Evolutionary conservation across 2,888 invertebrate genomes (phyloP).

Genomic region (Melanotus villosus): DNA sequence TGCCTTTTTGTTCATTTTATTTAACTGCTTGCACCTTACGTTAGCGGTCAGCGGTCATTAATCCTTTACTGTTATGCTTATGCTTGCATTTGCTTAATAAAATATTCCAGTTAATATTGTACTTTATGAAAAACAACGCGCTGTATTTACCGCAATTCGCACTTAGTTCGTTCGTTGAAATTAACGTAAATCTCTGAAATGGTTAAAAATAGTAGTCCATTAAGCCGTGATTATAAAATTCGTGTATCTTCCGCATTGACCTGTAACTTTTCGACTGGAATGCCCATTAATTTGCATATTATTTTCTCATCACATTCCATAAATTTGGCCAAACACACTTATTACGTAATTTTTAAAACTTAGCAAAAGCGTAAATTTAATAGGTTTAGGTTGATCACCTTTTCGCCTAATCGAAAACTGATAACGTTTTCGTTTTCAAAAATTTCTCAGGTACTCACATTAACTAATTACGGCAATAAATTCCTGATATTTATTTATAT

Average conservation of each 20-base stretch:
- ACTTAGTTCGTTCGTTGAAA: no score
- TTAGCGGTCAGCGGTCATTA: conserved; percentile 38
- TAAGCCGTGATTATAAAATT: not conserved
- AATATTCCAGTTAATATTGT: conserved; percentile 30
- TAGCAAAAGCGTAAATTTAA: no score
- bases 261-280: not conserved
- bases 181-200: no score
- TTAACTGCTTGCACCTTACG: conserved; percentile 16
- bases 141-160: no score
- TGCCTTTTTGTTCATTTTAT: conserved; percentile 24
- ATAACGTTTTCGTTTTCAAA: no score
- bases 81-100: conserved; percentile 24
- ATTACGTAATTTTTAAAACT: not conserved
- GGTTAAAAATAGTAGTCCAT: not conserved
- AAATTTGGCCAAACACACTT: not conserved
- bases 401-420: no score
- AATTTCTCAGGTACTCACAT: not conserved
- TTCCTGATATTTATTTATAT: conserved; percentile 11
- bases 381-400: no score
- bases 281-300: conserved; percentile 1
- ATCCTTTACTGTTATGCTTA: conserved; percentile 29
- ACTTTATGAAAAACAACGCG: not conserved
- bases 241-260: conserved; percentile 7
- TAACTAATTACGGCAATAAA: conserved; percentile 8
- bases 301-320: not conserved